Evolutionary conservation across 1,140 invertebrate genomes (phyloP), one percentile per base, ranked within the genome.

Genomic region (Drosophila ohnishii): DNA sequence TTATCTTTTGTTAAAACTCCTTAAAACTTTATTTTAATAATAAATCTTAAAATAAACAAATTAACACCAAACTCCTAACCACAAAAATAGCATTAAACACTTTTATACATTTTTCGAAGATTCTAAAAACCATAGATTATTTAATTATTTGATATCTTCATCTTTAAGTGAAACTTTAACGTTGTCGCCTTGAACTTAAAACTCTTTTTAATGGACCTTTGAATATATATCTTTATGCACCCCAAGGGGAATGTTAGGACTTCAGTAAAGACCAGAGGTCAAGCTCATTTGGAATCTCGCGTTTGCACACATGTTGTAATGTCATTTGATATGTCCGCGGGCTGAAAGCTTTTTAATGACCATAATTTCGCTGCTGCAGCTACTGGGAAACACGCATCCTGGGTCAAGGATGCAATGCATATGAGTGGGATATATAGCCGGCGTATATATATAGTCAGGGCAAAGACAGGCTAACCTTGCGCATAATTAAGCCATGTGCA

Each of bases 261-360:
- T 35, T 22, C 14, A 50, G 32, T 10, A 37, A 70, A 50, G 19
- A 14, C 51, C 65, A 59, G 13, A 50, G 44, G 53, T 72, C 53
- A 48, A 16, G 13, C 37, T 39, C 56, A 61, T 47, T 72, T 53
- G 32, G 40, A 58, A 16, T 30, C 22, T 3, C 40, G 28, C 60
- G 45, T 44, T 59, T 51, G 16, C 34, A 53, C 64, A 42, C 57
- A 69, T 61, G 65, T 76, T 70, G 57, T 70, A 78, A 63, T 77
- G 51, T 57, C 73, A 70, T 77, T 78, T 55, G 75, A 69, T 51
- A 56, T 70, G 51, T 77, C 53, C 55, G 42, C 74, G 60, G 57
- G 79, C 62, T 86, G 67, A 86, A 83, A 86, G 83, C 83, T 64
- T 86, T 88, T 65, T 71, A 78, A 79, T 86, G 82, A 81, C 70